Evolutionary conservation across 2,113 vertebrate genomes (phyloP).

Genomic region (Ophthalmolycus amberensis): DNA sequence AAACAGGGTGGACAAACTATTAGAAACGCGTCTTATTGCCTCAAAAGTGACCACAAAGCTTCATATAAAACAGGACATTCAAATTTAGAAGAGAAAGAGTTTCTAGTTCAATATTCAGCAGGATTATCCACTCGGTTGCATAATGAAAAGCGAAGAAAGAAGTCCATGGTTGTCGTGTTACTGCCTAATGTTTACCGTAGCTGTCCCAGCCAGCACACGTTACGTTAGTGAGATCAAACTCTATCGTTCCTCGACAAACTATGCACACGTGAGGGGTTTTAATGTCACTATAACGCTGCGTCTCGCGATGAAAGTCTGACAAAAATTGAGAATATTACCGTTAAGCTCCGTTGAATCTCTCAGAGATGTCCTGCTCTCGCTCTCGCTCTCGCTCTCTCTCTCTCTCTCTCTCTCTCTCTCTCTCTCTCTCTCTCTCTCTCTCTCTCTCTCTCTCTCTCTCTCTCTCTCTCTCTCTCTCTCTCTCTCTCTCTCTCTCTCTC

Average conservation of each 20-base stretch:
- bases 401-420: background rate
- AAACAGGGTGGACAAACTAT: background rate
- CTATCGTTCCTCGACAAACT: background rate
- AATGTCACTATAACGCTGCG: accelerated
- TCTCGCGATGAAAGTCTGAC: background rate
- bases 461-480: background rate
- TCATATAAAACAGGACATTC: background rate
- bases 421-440: constrained; percentile 7
- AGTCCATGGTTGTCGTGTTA: constrained; percentile 19
- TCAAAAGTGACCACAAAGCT: background rate
- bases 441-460: too few species aligned
- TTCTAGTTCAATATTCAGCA: constrained; percentile 9
- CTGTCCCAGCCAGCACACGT: constrained; percentile 41
- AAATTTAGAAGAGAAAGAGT: constrained; percentile 21
- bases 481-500: constrained; percentile 6
- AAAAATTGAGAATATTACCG: constrained; percentile 42
- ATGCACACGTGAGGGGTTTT: accelerated
- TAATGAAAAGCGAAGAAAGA: constrained; percentile 47
- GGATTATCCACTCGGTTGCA: constrained; percentile 52
- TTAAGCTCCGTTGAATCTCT: background rate
- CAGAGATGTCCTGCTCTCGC: constrained; percentile 25
- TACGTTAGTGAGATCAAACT: constrained; percentile 1
- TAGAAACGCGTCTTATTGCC: background rate
- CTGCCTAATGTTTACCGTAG: background rate
- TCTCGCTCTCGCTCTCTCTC: constrained; percentile 9